Conservation (phyloP, 2,113 vertebrate species). For the Piaya cayana region DNA sequence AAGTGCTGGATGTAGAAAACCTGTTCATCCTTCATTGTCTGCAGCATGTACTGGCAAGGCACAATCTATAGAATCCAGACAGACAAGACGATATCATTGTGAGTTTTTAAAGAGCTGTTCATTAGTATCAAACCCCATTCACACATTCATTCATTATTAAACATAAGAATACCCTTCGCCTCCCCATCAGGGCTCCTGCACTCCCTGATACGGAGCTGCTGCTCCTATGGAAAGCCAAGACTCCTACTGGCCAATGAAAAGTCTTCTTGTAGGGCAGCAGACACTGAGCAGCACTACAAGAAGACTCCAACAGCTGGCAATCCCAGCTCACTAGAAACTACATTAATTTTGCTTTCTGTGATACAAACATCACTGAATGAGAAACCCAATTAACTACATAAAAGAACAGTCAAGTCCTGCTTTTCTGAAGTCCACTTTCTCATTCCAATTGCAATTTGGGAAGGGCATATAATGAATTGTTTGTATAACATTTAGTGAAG, state of each 20-base stretch:
- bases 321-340: neutral
- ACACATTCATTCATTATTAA: neutral
- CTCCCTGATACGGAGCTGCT: neutral
- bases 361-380: neutral
- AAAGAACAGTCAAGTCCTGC: neutral
- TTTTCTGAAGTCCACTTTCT: neutral
- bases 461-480: neutral
- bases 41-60: constrained; percentile 95
- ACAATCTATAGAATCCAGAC: constrained; percentile 81
- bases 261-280: neutral
- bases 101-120: neutral
- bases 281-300: accelerated
- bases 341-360: neutral
- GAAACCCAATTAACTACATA: neutral
- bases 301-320: neutral
- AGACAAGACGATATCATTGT: neutral
- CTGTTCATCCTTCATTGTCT: constrained; percentile 92
- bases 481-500: neutral
- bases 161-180: neutral
- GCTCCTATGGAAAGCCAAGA: too few species aligned
- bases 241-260: neutral
- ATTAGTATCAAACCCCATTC: neutral
- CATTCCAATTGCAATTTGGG: neutral
- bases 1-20: constrained; percentile 94
- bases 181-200: neutral